Percentiles rank a stretch among this genome's conserved stretches.
Evolutionary conservation across 2,888 invertebrate species (phyloP).

Genomic region (Mechanitis messenoides): DNA sequence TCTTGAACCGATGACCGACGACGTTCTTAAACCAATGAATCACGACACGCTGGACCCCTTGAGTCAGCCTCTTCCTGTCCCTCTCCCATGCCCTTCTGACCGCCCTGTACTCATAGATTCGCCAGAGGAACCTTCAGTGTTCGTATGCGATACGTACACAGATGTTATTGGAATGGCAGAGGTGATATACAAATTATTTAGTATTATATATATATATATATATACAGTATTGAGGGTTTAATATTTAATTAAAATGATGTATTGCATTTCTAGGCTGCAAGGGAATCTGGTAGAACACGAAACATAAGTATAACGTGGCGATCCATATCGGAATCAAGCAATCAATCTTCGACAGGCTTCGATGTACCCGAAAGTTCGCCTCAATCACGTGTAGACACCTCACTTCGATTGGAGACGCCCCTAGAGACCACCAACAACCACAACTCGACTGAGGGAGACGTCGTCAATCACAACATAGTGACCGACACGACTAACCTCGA

Average conservation of each 20-base stretch:
- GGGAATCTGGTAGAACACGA: conserved; percentile 53
- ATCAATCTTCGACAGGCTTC: conserved; percentile 63
- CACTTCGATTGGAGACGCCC: conserved; percentile 18
- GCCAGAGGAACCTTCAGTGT: conserved; percentile 59
- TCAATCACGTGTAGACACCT: conserved; percentile 34
- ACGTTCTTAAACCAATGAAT: conserved; percentile 2
- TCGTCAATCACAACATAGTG: conserved; percentile 41
- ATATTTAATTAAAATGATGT: too few relatives aligned
- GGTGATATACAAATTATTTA: conserved; percentile 33
- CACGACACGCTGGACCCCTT: background rate
- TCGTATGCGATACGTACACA: conserved; percentile 53
- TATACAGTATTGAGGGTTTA: too few relatives aligned
- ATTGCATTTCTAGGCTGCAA: conserved; percentile 42
- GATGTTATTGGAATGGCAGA: conserved; percentile 59
- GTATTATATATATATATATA: too few relatives aligned
- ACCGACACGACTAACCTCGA: conserved; percentile 37
- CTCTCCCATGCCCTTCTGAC: conserved; percentile 16
- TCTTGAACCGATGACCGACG: conserved; percentile 14
- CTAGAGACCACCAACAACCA: conserved; percentile 23
- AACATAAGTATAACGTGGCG: conserved; percentile 73
- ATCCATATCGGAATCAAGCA: conserved; percentile 69
- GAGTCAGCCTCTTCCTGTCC: background rate
- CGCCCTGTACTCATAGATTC: conserved; percentile 35
- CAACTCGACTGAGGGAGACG: conserved; percentile 33
- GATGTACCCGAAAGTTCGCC: conserved; percentile 46